A percentile compares a stretch with the other conserved stretches of the same genome.
Evolutionary conservation across 2,113 vertebrate species (phyloP).

Genomic region (Columba janthina): DNA sequence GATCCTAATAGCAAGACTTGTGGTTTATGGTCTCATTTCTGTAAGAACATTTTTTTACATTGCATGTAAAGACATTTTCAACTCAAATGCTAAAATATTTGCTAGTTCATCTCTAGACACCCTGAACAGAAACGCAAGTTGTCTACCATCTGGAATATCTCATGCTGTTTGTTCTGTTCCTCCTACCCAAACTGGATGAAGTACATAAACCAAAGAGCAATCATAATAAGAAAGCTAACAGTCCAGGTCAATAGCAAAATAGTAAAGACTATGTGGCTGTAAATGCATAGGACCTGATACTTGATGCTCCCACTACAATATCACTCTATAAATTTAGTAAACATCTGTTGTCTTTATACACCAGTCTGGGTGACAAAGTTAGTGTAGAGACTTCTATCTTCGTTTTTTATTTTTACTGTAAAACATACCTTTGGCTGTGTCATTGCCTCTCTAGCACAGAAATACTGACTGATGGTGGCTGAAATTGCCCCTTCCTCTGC

Average conservation of each 20-base stretch:
- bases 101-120: conserved; percentile 21
- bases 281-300: neutral
- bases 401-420: neutral
- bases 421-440: neutral
- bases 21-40: neutral
- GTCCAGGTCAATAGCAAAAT: neutral
- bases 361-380: neutral
- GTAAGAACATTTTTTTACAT: neutral
- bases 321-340: neutral
- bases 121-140: conserved; percentile 21
- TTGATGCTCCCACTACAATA: neutral
- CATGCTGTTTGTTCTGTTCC: neutral
- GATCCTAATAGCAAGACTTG: neutral
- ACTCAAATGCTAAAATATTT: neutral
- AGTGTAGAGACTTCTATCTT: neutral
- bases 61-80: neutral
- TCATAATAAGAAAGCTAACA: neutral
- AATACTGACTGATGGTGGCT: neutral
- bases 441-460: neutral
- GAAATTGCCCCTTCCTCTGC: neutral
- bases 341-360: neutral
- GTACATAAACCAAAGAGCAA: neutral
- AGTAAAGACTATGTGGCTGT: neutral
- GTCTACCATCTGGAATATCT: conserved; percentile 40
- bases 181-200: neutral